Base-by-base conservation (phyloP, 2,888 invertebrate genomes). In the Diarsia rubi region DNA sequence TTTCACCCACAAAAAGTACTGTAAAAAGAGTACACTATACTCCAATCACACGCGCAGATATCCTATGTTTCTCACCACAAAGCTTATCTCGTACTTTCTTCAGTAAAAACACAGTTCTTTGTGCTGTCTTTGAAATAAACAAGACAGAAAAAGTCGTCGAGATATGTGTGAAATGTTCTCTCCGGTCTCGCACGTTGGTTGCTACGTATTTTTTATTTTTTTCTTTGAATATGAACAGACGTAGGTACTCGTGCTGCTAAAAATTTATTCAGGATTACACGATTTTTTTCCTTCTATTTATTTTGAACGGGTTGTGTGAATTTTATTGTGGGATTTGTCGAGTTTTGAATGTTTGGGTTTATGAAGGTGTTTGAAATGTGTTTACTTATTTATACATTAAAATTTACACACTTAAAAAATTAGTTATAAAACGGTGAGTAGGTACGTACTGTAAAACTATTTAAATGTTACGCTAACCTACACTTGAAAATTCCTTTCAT, bases 121-220 rank as follows among this genome's bases (percentile, higher is more conserved):
- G 83, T 82, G 62, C 67, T 71, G 79, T 84, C 82, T 85, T 85
- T 71, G 77, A 80, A 79, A 86, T 78, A 85, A 83, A 86, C 77
- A 88, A 85, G 81, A 82, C 86, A 73, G 71, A 83, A 84, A 87
- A 84, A 54, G 54, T 24, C 77, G 77, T 63, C 74, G 83, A 63
- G 79, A 86, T 77, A 90, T 82, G 89, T 89, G 88, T 86, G 88
- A 89, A 88, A 86, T 80, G 81, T 75, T 75, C 76, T 77, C 81
- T 79, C 68, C 81, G 82, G 82, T 84, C 73, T 83, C 78, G 76
- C 69, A 69, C 79, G 73, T 62, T 63, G 69, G 69, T 31, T 62
- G 52, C n/a, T n/a, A 44, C 54, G 49, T 70, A 42, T 69, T 69
- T 67, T n/a, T 47, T 42, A 57, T 82, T 86, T 80, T 87, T 74